phyloP scores from a whole-genome alignment of 2,113 vertebrate species.

The Corydoras sp. region DNA sequence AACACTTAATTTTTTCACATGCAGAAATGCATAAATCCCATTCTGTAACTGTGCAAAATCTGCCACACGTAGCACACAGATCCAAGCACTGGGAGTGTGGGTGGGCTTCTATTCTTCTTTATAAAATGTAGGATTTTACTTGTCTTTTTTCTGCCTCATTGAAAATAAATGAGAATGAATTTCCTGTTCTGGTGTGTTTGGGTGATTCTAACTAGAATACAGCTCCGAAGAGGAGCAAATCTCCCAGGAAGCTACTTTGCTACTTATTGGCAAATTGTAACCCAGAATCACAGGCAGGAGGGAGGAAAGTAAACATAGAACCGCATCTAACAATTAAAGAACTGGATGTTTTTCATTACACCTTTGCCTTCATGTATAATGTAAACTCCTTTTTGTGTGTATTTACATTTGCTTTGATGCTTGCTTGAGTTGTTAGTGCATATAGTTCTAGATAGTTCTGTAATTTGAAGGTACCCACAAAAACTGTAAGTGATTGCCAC shows the following conservation, averaged over 20 bases:
- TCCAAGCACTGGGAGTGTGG: constrained; percentile 35
- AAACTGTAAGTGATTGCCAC: not conserved
- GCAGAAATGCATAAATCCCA: constrained; percentile 57
- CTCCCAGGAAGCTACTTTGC: constrained; percentile 28
- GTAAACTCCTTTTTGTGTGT: not conserved
- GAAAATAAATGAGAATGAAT: constrained; percentile 44
- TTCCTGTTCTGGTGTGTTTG: constrained; percentile 17
- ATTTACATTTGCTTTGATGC: constrained; percentile 4
- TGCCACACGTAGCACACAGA: constrained; percentile 37
- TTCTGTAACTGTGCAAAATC: constrained; percentile 44
- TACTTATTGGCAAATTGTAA: constrained; percentile 41
- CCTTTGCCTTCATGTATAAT: not conserved
- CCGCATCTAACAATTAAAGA: not conserved
- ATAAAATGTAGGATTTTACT: constrained; percentile 33
- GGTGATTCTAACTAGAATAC: constrained; percentile 17
- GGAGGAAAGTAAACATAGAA: constrained; percentile 13
- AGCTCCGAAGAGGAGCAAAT: constrained; percentile 21
- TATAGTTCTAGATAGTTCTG: not conserved
- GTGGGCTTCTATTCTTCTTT: constrained; percentile 36
- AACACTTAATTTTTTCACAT: constrained; percentile 75
- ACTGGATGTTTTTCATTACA: constrained; percentile 5
- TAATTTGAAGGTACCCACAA: not conserved
- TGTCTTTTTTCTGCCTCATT: constrained; percentile 35
- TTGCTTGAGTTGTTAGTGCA: not conserved
- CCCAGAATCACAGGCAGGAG: constrained; percentile 21